Base-by-base conservation (phyloP, 2,888 invertebrate genomes). In the Tupiocoris notatus region DNA sequence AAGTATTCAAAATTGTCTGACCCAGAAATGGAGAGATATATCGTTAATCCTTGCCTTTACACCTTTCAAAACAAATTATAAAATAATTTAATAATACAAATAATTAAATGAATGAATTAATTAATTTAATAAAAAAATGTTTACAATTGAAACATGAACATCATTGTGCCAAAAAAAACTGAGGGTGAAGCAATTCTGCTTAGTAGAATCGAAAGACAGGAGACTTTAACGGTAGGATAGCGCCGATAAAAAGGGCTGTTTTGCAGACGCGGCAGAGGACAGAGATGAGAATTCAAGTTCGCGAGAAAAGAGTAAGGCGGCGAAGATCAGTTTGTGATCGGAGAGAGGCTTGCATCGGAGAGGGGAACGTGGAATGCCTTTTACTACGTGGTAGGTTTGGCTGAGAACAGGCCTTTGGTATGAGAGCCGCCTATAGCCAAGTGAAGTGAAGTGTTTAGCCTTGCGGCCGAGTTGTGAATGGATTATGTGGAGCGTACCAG, bases 201-300 rank as follows among this genome's bases (percentile, higher is more conserved):
- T n/a, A n/a, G n/a, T n/a, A n/a, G n/a, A n/a, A n/a, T n/a, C 12
- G 39, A 39, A 39, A 25, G 58, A 22, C 7, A 24, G 17, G 70
- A 58, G 70, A 70, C 70, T 70, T 70, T 61, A 61, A 70, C 70
- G 70, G 24, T 25, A 59, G 70, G 70, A 24, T 70, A 70, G 24
- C 59, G 58, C 54, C 9, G 67, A 39, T 39, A 39, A 39, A 12
- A 39, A 7, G 12, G 12, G 39, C n/a, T n/a, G n/a, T n/a, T n/a
- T n/a, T n/a, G n/a, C n/a, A n/a, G n/a, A n/a, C n/a, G n/a, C n/a
- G n/a, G n/a, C n/a, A n/a, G n/a, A n/a, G n/a, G n/a, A n/a, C n/a
- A n/a, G n/a, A n/a, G n/a, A n/a, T n/a, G n/a, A n/a, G 39, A 39
- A 39, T 7, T 39, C 39, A 12, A 39, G 39, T 39, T 7, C 6